phyloP scores from a whole-genome alignment of 2,888 invertebrate species.

The Nephrotoma guestfalica region DNA sequence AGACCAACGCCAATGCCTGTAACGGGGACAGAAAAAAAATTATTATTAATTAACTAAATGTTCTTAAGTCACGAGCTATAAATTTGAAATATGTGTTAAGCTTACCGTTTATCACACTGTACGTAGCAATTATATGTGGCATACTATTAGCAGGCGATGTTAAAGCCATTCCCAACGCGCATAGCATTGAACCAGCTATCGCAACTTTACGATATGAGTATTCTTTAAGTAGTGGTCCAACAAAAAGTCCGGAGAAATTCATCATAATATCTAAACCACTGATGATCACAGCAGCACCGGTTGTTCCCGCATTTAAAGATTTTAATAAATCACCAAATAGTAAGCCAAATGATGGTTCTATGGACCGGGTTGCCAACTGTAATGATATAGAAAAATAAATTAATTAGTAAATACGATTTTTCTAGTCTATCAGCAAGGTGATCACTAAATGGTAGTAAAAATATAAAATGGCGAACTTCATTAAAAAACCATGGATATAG shows the following conservation, averaged over 20 bases:
- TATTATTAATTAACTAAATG: conserved; percentile 11
- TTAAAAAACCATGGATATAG: too few relatives aligned
- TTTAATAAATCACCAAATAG: conserved; percentile 59
- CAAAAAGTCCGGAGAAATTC: conserved; percentile 64
- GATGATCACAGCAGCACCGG: conserved; percentile 59
- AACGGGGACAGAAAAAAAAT: conserved; percentile 11
- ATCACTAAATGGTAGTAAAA: too few relatives aligned
- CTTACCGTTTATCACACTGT: conserved; percentile 61
- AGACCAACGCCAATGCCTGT: conserved; percentile 62
- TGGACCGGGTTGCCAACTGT: conserved; percentile 62
- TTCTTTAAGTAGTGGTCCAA: conserved; percentile 59
- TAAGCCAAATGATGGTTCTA: conserved; percentile 68
- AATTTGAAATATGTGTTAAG: conserved; percentile 10
- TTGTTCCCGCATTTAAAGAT: conserved; percentile 55
- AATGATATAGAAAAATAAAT: conserved; percentile 19
- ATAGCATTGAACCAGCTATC: conserved; percentile 48
- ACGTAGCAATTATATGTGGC: conserved; percentile 53
- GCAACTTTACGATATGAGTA: conserved; percentile 60
- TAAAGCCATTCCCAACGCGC: conserved; percentile 48
- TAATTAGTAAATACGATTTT: neutral
- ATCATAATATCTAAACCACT: conserved; percentile 61
- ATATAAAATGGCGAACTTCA: too few relatives aligned
- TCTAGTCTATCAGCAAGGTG: neutral
- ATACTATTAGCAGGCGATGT: conserved; percentile 57
- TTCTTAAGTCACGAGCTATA: neutral